Conservation (phyloP, 30 jellyfish, hydroid and myxozoan genomes). For the Rhopilema esculentum region DNA sequence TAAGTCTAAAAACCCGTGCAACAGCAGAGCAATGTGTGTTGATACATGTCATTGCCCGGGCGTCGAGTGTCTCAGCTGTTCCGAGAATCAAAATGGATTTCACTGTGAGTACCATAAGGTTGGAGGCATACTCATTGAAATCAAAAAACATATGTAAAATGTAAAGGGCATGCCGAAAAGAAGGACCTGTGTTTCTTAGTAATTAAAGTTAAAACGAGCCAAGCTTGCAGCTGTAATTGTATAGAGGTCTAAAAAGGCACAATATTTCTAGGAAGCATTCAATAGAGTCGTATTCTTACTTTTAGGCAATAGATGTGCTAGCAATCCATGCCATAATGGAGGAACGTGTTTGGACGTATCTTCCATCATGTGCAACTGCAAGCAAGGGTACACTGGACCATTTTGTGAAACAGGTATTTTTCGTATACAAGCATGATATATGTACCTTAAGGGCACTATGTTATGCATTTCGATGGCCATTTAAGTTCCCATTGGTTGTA, state of each 20-base stretch:
- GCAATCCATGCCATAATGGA: slow-evolving; percentile 10
- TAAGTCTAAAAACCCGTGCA: slow-evolving; percentile 14
- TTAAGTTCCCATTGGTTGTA: not conserved
- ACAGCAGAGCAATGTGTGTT: not conserved
- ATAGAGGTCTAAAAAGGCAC: not conserved
- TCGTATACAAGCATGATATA: not conserved
- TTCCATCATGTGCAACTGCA: not conserved
- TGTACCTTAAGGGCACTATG: not conserved
- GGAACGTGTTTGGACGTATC: not conserved
- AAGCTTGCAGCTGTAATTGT: not conserved
- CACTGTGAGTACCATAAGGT: slow-evolving; percentile 1
- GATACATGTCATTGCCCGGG: slow-evolving; percentile 41
- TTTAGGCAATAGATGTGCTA: slow-evolving; percentile 15
- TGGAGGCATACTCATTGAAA: not conserved
- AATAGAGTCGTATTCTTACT: no score
- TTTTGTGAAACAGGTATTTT: slow-evolving; percentile 10
- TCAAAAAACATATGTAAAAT: no score
- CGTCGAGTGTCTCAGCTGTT: slow-evolving; percentile 9
- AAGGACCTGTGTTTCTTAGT: not conserved
- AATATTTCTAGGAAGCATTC: not conserved
- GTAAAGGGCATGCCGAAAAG: not conserved
- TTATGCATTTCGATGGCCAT: not conserved
- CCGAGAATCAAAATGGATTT: not conserved
- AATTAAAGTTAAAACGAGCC: no score
- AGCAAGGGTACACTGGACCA: not conserved